Conservation (phyloP, 2,113 vertebrate genomes). For the Mirounga angustirostris region DNA sequence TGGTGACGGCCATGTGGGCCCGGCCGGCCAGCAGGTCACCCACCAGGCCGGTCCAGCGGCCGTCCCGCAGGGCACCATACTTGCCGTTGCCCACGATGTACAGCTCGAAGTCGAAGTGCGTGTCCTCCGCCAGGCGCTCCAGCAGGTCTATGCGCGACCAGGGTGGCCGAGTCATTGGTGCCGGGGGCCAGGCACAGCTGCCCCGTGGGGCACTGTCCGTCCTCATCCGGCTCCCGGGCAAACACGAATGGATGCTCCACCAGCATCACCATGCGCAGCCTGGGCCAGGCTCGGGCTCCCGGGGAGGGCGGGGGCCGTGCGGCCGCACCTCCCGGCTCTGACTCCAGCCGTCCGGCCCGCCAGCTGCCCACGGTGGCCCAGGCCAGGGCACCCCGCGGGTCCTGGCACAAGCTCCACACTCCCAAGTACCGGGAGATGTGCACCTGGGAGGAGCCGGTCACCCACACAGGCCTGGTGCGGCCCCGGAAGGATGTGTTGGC, state of each 20-base stretch:
- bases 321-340: conserved; percentile 84
- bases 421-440: conserved; percentile 88
- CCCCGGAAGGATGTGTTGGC: conserved; percentile 92
- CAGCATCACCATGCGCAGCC: conserved; percentile 93
- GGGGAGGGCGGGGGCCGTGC: conserved; percentile 81
- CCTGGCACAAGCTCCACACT: conserved; percentile 92
- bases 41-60: conserved; percentile 96
- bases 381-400: conserved; percentile 90
- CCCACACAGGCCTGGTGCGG: conserved; percentile 87
- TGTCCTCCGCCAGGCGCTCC: conserved; percentile 94
- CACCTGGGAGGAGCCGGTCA: conserved; percentile 85
- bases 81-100: conserved; percentile 98
- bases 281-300: conserved; percentile 57
- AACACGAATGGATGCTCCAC: conserved; percentile 97
- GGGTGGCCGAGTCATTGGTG: conserved; percentile 88
- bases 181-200: conserved; percentile 93
- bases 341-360: conserved; percentile 88
- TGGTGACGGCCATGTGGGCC: conserved; percentile 97
- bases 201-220: conserved; percentile 92
- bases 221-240: conserved; percentile 92
- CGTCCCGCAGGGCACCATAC: conserved; percentile 93
- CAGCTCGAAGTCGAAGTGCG: conserved; percentile 95
- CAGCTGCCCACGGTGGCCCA: conserved; percentile 95
- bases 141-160: conserved; percentile 94
- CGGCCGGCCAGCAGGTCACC: conserved; percentile 94